Base-by-base conservation (phyloP, 2,113 vertebrate genomes). In the Cynocephalus volans region DNA sequence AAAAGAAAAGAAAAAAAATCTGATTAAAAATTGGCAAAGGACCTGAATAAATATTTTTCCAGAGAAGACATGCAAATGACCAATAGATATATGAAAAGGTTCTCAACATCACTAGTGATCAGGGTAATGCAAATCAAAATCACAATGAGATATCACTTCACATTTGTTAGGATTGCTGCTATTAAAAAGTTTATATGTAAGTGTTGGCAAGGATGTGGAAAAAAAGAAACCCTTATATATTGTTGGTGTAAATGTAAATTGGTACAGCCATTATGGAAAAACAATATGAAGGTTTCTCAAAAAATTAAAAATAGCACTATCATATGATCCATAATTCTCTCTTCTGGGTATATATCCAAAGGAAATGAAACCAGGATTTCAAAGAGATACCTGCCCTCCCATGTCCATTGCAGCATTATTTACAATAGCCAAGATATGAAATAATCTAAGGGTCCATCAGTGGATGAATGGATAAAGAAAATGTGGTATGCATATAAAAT, bases 11-110 rank as follows among this genome's bases (percentile, higher is more conserved):
- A n/a, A n/a, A n/a, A n/a, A n/a, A n/a, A n/a, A n/a, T 5, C 18
- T 7, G 2, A 52, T 6, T 36, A 2, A 5, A 45, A 65, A 56
- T 65, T 1, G 4, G 17, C 24, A 54, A 31, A 52, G 1, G 0
- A 50, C 1, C 18, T 23, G 14, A 76, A 21, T 45, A n/a, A 13
- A 8, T 3, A 26, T n/a, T 65, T 41, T 64, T 52, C 10, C 11
- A 75, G 33, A 33, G 18, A 48, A 62, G 11, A 62, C 18, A 23
- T 21, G 10, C 56, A 76, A n/a, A n/a, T 24, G 21, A 6, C 72
- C 31, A 76, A 24, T 2, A 64, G 14, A 13, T 26, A 48, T 26
- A 52, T 18, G 41, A 76, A 64, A 50, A 0, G 6, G 45, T 76
- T 41, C 54, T 76, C 45, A 89, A 36, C 26, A n/a, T 76, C 45